phyloP scores from a whole-genome alignment of 35 echinoderm and acorn worm species.

The Chiridota heheva region DNA sequence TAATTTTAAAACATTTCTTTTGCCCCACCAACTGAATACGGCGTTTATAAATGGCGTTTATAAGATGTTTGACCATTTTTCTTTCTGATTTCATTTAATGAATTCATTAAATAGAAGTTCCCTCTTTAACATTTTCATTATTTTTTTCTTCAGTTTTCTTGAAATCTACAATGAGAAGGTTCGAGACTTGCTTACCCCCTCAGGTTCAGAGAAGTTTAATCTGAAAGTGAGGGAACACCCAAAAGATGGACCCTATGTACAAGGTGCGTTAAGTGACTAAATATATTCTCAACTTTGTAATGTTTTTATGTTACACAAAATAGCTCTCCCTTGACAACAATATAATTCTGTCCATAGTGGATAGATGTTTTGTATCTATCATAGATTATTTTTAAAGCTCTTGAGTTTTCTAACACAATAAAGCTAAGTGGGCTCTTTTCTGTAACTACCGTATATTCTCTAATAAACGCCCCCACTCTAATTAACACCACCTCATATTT shows the following conservation, averaged over 20 bases:
- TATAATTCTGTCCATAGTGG: no score
- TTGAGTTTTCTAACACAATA: no score
- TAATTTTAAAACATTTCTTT: not conserved
- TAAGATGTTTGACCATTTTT: not conserved
- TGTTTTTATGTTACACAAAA: not conserved
- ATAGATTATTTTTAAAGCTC: no score
- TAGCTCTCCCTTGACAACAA: no score
- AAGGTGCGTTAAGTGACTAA: constrained; percentile 52
- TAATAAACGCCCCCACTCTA: no score
- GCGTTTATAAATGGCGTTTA: not conserved
- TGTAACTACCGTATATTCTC: no score
- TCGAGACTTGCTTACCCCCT: constrained; percentile 76
- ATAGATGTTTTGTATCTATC: no score
- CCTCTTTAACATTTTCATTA: not conserved
- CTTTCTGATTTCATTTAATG: not conserved
- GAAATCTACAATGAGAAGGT: constrained; percentile 99
- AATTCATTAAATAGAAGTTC: not conserved
- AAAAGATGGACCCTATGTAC: constrained; percentile 98
- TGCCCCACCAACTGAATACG: not conserved
- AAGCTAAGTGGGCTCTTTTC: no score
- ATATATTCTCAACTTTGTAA: not conserved
- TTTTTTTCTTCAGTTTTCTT: constrained; percentile 50
- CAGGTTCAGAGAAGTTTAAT: constrained; percentile 59
- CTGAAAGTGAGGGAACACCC: constrained; percentile 94
- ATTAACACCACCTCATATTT: no score